phyloP scores from a whole-genome alignment of 2,888 invertebrate species.

The Augiades crinisus region DNA sequence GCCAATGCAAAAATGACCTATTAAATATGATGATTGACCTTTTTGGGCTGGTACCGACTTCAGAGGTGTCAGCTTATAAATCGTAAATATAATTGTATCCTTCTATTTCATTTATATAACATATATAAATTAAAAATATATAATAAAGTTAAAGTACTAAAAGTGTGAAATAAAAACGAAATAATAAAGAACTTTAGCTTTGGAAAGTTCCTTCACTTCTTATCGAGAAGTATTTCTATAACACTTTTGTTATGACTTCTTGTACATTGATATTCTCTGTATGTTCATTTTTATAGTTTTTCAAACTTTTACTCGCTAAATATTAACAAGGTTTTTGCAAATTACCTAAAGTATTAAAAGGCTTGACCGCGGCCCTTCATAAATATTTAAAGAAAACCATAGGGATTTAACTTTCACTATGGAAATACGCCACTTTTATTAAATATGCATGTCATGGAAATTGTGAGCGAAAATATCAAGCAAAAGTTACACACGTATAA shows the following conservation, averaged over 20 bases:
- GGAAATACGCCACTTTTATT: constrained; percentile 47
- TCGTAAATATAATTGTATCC: too few relatives aligned
- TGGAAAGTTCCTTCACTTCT: too few relatives aligned
- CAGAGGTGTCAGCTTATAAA: too few relatives aligned
- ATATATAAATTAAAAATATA: too few relatives aligned
- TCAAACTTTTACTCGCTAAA: background rate
- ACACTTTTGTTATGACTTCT: background rate
- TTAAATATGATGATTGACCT: too few relatives aligned
- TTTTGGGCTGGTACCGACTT: too few relatives aligned
- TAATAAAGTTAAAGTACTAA: too few relatives aligned
- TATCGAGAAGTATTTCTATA: too few relatives aligned
- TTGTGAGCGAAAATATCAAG: constrained; percentile 30
- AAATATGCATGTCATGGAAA: constrained; percentile 51
- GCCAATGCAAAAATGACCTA: too few relatives aligned
- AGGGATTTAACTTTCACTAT: constrained; percentile 58
- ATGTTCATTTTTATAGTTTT: too few relatives aligned
- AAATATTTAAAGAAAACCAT: constrained; percentile 69
- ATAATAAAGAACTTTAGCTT: background rate
- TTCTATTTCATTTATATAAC: too few relatives aligned
- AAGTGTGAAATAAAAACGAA: background rate
- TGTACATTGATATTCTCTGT: too few relatives aligned
- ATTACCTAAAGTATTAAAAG: constrained; percentile 62
- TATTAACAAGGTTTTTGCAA: constrained; percentile 53
- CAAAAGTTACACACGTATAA: constrained; percentile 27
- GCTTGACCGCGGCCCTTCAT: constrained; percentile 59